Base-by-base conservation (phyloP, 2,888 invertebrate species). In the Cartodere bifasciata region DNA sequence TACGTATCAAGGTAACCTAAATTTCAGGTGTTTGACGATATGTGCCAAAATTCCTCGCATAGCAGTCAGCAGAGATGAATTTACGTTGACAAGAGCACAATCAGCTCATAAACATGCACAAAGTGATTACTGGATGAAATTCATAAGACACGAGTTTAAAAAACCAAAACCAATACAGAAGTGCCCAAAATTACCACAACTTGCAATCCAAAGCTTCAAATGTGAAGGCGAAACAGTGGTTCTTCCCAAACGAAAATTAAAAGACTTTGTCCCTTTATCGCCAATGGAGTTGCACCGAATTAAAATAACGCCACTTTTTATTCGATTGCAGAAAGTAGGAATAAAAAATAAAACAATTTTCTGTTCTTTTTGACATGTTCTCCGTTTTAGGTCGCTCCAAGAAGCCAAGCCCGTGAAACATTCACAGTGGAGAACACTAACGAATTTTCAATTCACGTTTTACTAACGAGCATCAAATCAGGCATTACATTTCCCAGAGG, bases 241-340 rank as follows among this genome's bases (percentile, higher is more conserved):
- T n/a, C n/a, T n/a, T n/a, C n/a, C n/a, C n/a, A n/a, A n/a, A n/a
- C n/a, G n/a, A n/a, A n/a, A n/a, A n/a, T n/a, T n/a, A n/a, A 6
- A 23, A 4, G 27, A 16, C 10, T 43, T 53, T 12, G 43, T 60
- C 16, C 56, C 60, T 1, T 38, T 66, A 16, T 48, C 60, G 2
- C 62, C 64, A 1, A 44, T 53, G 17, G 52, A 61, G 36, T 50
- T 65, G 15, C 55, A 55, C 33, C 58, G 58, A 17, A 45, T 65
- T 6, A 49, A 48, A 29, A 50, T 65, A 10, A 44, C 40, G 12
- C 64, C 65, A 2, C 45, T 50, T 55, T 37, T 46, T 38, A 43
- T 48, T 17, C 25, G 45, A 16, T 29, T 53, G 10, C 47, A 50
- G 36, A 50, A 47, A 42, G 53, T 55, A 41, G 34, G 34, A 34